Evolutionary conservation across 1,140 invertebrate species (phyloP), one percentile per base, ranked within the genome.

Genomic region (Plutomurus gul): DNA sequence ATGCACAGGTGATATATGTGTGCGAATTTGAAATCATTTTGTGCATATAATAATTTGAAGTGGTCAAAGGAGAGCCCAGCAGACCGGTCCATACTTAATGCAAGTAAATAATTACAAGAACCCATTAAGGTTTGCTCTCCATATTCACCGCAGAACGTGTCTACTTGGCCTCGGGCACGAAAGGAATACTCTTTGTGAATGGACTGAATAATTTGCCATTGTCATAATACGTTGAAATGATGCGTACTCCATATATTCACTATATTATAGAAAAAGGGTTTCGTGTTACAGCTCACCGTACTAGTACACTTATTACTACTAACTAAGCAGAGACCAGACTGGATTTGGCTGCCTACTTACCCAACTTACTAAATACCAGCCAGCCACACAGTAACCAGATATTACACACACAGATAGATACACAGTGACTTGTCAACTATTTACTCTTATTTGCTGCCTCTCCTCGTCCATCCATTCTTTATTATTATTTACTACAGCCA

Each of bases 91-190:
- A 46, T 18, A 46, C 20, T 46, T n/a, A 18, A 46, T 4, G 4
- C 20, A 46, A 46, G 16, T 25, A 25, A 22, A n/a, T n/a, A n/a
- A n/a, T n/a, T n/a, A n/a, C n/a, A n/a, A n/a, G n/a, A n/a, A n/a
- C n/a, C n/a, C n/a, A n/a, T n/a, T n/a, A n/a, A n/a, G n/a, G 11
- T 56, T 56, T 56, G 49, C 49, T 56, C 49, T 56, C 49, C 49
- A 56, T 56, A 27, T 56, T 25, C 49, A 56, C 49, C 49, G 22
- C 49, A 56, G 49, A 56, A 56, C 49, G 49, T 56, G 49, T 56
- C 49, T 56, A 25, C 2, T 25, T 3, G 13, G 25, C 49, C 49
- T 11, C 4, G 30, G 22, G 49, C 49, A 25, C 22, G 30, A 56
- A 25, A 56, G 49, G 13, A 27, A 13, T 13, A 56, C 30, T 25